Evolutionary conservation across 2,113 vertebrate species (phyloP).

Genomic region (Platycercus adscitus): DNA sequence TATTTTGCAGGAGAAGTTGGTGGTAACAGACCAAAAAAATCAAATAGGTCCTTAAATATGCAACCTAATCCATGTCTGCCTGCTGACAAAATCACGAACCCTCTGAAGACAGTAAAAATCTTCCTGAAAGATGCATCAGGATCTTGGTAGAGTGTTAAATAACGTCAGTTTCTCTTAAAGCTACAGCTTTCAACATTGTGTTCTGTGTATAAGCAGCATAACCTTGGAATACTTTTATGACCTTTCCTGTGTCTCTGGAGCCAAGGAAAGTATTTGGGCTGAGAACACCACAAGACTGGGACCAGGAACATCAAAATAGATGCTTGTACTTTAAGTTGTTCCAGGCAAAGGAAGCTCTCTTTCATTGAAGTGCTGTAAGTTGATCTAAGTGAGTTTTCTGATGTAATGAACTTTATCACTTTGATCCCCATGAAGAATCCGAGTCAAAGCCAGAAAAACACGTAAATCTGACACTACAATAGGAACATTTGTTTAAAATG

Average conservation of each 20-base stretch:
- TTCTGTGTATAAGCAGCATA: background rate
- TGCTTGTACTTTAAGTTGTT: slow-evolving; percentile 33
- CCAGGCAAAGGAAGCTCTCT: slow-evolving; percentile 36
- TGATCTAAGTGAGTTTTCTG: slow-evolving; percentile 53
- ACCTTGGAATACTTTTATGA: background rate
- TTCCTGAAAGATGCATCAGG: background rate
- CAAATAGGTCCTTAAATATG: background rate
- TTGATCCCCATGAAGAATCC: slow-evolving; percentile 60
- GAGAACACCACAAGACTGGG: slow-evolving; percentile 5
- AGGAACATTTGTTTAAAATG: slow-evolving; percentile 60
- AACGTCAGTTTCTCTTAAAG: background rate
- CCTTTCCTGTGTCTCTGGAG: background rate
- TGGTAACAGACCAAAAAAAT: background rate
- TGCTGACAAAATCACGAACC: background rate
- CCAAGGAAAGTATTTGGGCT: background rate
- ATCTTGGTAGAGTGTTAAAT: background rate
- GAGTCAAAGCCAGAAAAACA: slow-evolving; percentile 42
- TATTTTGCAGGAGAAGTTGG: background rate
- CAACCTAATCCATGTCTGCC: background rate
- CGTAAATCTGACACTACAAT: slow-evolving; percentile 50
- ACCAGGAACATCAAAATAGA: slow-evolving; percentile 6
- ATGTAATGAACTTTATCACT: slow-evolving; percentile 50
- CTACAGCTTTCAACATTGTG: background rate
- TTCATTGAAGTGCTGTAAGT: slow-evolving; percentile 49
- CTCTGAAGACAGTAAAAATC: background rate